Percentiles rank a stretch among this genome's conserved stretches.
Evolutionary conservation across 53 echinoderm and acorn worm species (phyloP).

Genomic region (Crossaster papposus): DNA sequence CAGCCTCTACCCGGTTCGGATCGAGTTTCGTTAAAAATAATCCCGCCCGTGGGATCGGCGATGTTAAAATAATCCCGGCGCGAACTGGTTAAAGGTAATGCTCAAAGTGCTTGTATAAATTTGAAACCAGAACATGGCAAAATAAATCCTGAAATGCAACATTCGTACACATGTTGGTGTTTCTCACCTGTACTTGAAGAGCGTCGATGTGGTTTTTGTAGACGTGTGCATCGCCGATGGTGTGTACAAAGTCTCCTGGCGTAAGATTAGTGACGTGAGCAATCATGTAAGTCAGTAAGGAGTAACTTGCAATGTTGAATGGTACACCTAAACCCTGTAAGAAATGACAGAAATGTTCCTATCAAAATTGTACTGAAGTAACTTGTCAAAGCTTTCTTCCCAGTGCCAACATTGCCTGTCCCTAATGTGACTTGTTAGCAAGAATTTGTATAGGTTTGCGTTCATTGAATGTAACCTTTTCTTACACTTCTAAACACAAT

Average conservation of each 20-base stretch:
- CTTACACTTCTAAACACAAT: neutral
- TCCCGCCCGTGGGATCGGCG: no score
- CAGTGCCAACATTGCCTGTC: no score
- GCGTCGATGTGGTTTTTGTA: constrained; percentile 92
- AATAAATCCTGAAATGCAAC: neutral
- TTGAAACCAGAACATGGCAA: neutral
- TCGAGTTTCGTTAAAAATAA: no score
- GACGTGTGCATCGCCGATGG: constrained; percentile 93
- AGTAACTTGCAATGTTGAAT: constrained; percentile 98
- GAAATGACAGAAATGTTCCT: neutral
- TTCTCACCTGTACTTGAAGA: constrained; percentile 81
- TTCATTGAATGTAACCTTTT: no score
- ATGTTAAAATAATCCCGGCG: no score
- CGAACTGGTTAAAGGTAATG: no score
- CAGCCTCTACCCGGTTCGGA: no score
- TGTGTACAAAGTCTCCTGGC: constrained; percentile 95
- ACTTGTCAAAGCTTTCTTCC: no score
- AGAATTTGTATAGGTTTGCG: no score
- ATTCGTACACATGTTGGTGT: neutral
- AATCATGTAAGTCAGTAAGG: constrained; percentile 96
- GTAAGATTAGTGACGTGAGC: constrained; percentile 87
- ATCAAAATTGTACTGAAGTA: neutral
- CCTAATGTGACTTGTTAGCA: no score
- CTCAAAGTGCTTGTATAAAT: no score
- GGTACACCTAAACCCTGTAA: constrained; percentile 94